Evolutionary conservation across 2,888 invertebrate genomes (phyloP), one percentile per base, ranked within the genome.

Genomic region (Drosophila greeni): DNA sequence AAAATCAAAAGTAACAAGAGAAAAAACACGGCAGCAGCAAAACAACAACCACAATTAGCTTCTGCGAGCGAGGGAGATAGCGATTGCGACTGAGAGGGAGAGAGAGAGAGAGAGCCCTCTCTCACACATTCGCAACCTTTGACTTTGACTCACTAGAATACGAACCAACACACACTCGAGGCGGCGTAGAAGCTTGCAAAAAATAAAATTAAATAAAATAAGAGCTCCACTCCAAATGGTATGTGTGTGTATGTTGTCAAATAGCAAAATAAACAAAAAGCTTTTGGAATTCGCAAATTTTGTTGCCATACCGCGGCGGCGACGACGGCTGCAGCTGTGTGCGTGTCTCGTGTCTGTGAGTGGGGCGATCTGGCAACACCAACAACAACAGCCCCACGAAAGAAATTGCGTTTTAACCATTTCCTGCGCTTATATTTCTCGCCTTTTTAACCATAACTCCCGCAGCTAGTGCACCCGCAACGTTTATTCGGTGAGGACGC

Each of bases 291-390:
- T 79, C 45, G 73, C 82, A 72, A 80, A 76, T 70, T 80, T 80
- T 75, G 67, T 75, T 65, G 77, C 58, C 49, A 45, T 59, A 51
- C 34, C 36, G 34, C 53, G 53, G 53, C 53, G 23, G 26, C 53
- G 14, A 47, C 23, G 39, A 47, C 36, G 40, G 20, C 16, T 18
- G 57, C 34, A 34, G 14, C 23, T 49, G 52, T 45, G 54, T 36
- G 58, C 18, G 48, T 39, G 51, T 14, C 18, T 11, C 18, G 40
- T 60, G 23, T 43, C 47, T 51, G 40, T 52, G 49, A 23, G 39
- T 71, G 71, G 68, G 74, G 65, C 79, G 78, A 77, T 81, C 81
- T 81, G 81, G 81, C 81, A 78, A 68, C 78, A 78, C 75, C 72
- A 74, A 77, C 78, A 78, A 79, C 82, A 79, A 68, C 79, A 79